These are phyloP conservation scores for Antechinus stuartii DNA, from an alignment of 2,113 vertebrate genomes.

Conservation along the genomic window DNA sequence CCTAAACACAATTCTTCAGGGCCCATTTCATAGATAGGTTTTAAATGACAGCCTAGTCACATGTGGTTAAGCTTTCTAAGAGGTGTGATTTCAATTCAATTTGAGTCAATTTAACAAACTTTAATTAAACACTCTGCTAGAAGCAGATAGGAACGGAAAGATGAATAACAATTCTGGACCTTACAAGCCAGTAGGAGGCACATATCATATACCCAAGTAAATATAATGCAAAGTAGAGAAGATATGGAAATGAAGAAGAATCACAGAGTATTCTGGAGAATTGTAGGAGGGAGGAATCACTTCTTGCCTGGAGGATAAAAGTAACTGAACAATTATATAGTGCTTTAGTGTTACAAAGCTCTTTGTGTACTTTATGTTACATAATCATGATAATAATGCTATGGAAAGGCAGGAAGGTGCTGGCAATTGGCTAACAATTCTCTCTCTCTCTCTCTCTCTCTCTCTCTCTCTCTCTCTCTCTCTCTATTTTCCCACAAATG, in stretches of 20 bases:
- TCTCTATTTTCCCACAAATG: neutral
- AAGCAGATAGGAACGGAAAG: neutral
- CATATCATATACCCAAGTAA: neutral
- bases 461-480: too few relatives aligned
- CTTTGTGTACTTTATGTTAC: neutral
- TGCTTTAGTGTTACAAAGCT: neutral
- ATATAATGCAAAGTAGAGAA: neutral
- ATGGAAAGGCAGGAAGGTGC: neutral
- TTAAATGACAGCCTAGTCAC: neutral
- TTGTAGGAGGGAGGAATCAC: neutral
- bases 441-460: neutral
- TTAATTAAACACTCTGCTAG: neutral
- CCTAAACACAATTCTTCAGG: neutral
- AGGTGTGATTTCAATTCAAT: conserved; percentile 5
- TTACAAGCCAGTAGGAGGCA: neutral
- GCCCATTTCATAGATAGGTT: neutral
- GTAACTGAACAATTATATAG: neutral
- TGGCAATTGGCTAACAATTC: neutral
- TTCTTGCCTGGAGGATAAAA: neutral
- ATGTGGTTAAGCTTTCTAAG: neutral
- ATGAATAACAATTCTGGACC: neutral
- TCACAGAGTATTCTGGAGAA: neutral
- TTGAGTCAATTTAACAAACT: neutral
- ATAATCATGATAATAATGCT: neutral
- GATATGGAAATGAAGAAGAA: neutral